Conservation (phyloP, 2,888 invertebrate species). For the Brachylomia viminalis region DNA sequence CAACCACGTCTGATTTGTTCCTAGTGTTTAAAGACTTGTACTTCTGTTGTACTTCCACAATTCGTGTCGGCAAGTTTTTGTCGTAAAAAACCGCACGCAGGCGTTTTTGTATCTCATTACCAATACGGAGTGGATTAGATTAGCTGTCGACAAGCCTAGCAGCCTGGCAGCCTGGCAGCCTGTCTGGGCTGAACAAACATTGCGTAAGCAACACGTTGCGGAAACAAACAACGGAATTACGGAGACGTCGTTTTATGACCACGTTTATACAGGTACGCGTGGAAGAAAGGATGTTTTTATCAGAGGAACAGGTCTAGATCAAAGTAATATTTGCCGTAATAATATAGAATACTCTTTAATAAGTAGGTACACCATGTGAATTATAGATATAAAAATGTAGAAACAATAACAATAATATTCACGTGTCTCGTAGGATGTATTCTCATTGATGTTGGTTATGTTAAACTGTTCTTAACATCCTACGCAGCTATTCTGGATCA, state of each 20-base stretch:
- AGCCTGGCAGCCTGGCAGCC: neutral
- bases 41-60: neutral
- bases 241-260: conserved; percentile 15
- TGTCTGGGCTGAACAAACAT: conserved; percentile 52
- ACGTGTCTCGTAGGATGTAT: neutral
- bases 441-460: neutral
- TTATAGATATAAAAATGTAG: neutral
- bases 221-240: conserved; percentile 48
- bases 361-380: neutral
- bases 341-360: neutral
- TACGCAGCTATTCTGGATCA: neutral
- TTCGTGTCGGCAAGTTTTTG: conserved; percentile 51
- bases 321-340: neutral
- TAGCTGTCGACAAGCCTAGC: conserved; percentile 47
- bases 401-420: neutral
- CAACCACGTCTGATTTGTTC: neutral
- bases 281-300: conserved; percentile 10
- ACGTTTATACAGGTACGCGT: conserved; percentile 1
- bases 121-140: conserved; percentile 60
- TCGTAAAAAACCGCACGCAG: conserved; percentile 65
- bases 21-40: neutral
- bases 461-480: neutral
- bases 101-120: conserved; percentile 70
- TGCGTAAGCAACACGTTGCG: conserved; percentile 38
- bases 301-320: neutral